Evolutionary conservation across 1,140 invertebrate genomes (phyloP), one percentile per base, ranked within the genome.

Genomic region (Drosophila melanica): DNA sequence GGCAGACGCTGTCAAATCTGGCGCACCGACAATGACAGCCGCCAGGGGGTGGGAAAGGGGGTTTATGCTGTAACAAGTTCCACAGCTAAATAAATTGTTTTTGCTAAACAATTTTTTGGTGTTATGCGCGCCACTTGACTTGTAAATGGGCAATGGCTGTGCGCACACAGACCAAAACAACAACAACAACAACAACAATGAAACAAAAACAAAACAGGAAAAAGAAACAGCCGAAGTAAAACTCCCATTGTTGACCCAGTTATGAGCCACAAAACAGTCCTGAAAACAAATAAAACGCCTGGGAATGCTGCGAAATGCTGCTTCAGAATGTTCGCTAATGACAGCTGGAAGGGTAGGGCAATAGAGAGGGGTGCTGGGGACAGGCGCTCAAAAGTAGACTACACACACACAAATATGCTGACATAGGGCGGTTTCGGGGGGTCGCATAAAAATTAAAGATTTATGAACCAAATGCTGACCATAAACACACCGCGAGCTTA

Each of bases 81-180:
- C 64, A 77, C 64, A 68, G 82, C 76, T 73, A 82, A 89, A 87
- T 87, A 87, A 87, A 87, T 87, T 87, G 84, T 87, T 87, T 87
- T 82, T 42, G 82, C 72, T 86, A 87, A 64, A 81, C 64, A 82
- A 79, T 82, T 87, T 87, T 82, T 85, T 81, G 81, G 74, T 87
- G 79, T 89, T 87, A 51, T 77, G 67, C 68, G 60, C 72, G 79
- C 79, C 82, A 87, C 82, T 87, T 87, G 82, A 87, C 82, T 87
- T 87, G 79, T 79, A 82, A 87, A 79, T 81, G 84, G 79, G 84
- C 79, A 60, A 71, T 65, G 69, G 62, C 62, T 62, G 59, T 55
- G 27, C 63, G 20, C 59, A 55, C 27, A 65, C 23, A 53, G 6
- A 14, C n/a, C 42, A 63, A 44, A 60, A 35, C n/a, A 12, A 18